Evolutionary conservation across 2,113 vertebrate species (phyloP).

Genomic region (Ictidomys tridecemlineatus): DNA sequence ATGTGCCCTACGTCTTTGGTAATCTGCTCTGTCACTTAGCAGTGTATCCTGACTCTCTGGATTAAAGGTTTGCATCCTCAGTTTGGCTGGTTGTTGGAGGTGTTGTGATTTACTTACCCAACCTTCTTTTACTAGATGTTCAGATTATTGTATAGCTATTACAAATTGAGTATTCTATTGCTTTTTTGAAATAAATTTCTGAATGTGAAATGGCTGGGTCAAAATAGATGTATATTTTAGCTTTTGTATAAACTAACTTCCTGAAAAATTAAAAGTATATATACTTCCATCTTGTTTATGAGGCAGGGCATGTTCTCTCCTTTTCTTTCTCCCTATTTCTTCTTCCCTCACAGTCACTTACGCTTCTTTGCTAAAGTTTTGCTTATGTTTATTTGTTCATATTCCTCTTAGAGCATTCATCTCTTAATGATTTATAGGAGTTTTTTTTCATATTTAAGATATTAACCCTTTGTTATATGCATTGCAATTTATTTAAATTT

Average conservation of each 20-base stretch:
- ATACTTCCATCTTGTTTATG: slow-evolving; percentile 25
- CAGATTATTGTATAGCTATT: slow-evolving; percentile 48
- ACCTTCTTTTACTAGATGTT: slow-evolving; percentile 41
- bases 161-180: slow-evolving; percentile 18
- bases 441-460: slow-evolving; percentile 39
- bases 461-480: neutral
- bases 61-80: neutral
- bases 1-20: neutral
- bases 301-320: neutral
- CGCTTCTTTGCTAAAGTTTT: slow-evolving; percentile 36
- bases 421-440: slow-evolving; percentile 21
- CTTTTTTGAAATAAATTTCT: slow-evolving; percentile 63
- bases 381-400: slow-evolving; percentile 33
- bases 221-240: slow-evolving; percentile 41
- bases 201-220: slow-evolving; percentile 27
- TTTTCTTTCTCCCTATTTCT: too few species aligned
- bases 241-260: slow-evolving; percentile 16
- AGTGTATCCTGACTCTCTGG: neutral
- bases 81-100: neutral
- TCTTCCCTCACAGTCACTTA: neutral
- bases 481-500: neutral
- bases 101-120: slow-evolving; percentile 48
- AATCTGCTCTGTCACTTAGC: slow-evolving; percentile 1
- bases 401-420: slow-evolving; percentile 1
- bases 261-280: neutral